Base-by-base conservation (phyloP, 2,113 vertebrate species). In the Accipiter cooperii region DNA sequence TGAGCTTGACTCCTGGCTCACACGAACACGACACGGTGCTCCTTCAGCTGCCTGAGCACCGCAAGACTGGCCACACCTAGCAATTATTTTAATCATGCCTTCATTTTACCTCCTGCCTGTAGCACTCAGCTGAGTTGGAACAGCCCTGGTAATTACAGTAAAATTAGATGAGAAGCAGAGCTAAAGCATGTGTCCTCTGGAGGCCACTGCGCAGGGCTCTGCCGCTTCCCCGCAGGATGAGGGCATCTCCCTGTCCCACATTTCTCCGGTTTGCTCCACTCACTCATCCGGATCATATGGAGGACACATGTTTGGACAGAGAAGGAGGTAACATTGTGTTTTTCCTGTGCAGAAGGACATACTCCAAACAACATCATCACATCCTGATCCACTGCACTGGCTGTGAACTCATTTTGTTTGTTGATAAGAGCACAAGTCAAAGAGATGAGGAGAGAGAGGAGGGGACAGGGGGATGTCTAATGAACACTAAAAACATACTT, bases 401-500 rank as follows among this genome's bases (percentile, higher is more conserved):
- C 79, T 76, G 22, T 2, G 2, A 71, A 78, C 38, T 52, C 15
- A 3, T 66, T 70, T 71, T 54, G 0, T 38, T 71, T 34, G 55
- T 36, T 42, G 61, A 46, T 51, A 12, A 90, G 33, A 82, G 22
- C 57, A 57, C 20, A 78, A 82, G 21, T 87, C 85, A 82, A 88
- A 83, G 65, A 95, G 65, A 66, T 34, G 58, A 57, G 55, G n/a
- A 64, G 40, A 63, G 25, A 95, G 70, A 91, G 83, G 81, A 93
- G 94, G 89, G 88, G 65, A 93, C 88, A 80, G 68, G 54, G 85
- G 58, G 96, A 74, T 90, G 74, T 84, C 60, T 92, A 78, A 78
- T 81, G 95, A 96, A 96, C 90, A 80, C 51, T 95, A 88, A 95
- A 97, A 51, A 54, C 81, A 54, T 89, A 73, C 94, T 87, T 95